A percentile compares a stretch with the other conserved stretches of the same genome.
phyloP scores from a whole-genome alignment of 2,113 vertebrate species.

The Pholis gunnellus region DNA sequence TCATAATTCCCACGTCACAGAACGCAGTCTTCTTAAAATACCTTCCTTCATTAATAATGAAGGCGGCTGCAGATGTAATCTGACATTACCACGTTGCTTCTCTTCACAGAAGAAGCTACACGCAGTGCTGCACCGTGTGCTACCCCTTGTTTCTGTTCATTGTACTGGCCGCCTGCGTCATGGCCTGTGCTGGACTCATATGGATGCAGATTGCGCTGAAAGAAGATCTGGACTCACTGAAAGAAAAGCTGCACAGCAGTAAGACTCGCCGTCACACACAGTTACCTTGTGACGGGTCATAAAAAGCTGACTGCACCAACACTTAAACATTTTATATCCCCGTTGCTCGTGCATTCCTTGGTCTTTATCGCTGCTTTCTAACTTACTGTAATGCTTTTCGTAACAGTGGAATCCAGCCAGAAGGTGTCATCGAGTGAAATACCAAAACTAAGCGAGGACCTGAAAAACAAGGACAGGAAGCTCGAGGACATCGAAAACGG shows the following conservation, averaged over 20 bases:
- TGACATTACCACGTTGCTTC: conserved; percentile 38
- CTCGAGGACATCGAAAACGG: conserved; percentile 92
- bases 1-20: conserved; percentile 36
- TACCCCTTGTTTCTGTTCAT: conserved; percentile 94
- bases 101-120: conserved; percentile 86
- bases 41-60: conserved; percentile 57
- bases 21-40: conserved; percentile 44
- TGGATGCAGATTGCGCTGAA: conserved; percentile 99
- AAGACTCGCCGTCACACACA: conserved; percentile 63
- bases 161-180: conserved; percentile 92
- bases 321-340: neutral
- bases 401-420: conserved; percentile 95
- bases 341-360: neutral
- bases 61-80: conserved; percentile 5
- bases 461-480: conserved; percentile 89
- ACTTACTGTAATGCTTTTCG: conserved; percentile 28
- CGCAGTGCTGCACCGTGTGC: conserved; percentile 94
- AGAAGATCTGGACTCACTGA: conserved; percentile 93
- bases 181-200: conserved; percentile 93
- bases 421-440: conserved; percentile 93
- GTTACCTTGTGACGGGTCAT: conserved; percentile 6
- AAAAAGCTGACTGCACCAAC: neutral
- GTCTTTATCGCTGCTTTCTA: neutral
- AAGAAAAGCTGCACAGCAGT: conserved; percentile 95
- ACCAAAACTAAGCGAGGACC: conserved; percentile 92